Base-by-base conservation (phyloP, 1,140 invertebrate species). In the Drosophila auraria region DNA sequence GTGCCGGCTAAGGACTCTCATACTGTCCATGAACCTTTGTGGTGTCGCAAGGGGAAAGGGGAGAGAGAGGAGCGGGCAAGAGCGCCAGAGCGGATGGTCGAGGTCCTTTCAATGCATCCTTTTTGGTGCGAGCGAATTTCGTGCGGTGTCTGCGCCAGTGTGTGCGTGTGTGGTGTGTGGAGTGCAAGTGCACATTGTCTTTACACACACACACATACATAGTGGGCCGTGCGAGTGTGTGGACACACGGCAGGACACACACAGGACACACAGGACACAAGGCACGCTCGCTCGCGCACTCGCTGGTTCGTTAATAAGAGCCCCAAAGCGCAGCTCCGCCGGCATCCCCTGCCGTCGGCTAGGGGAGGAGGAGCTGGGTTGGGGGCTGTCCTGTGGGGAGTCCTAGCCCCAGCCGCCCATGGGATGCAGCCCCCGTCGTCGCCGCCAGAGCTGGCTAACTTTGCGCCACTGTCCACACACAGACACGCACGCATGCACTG, bases 11-110 rank as follows among this genome's bases (percentile, higher is more conserved):
- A 90, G 86, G 86, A 91, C 87, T 82, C 86, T 90, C 86, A 90
- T 90, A 82, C 87, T 90, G 86, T 90, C 86, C 86, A 87, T 90
- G 86, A 90, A 86, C 86, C 86, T 90, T 90, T 87, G 83, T 89
- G 77, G 83, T 84, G 79, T 44, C 23, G 47, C 17, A 44, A 12
- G 0, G 45, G 27, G 50, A n/a, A 14, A 9, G 23, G 14, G 9
- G 27, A 17, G 7, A 0, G 9, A 25, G 20, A 8, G 17, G 20
- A n/a, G 59, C 30, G 6, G 12, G 25, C 3, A n/a, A 11, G 40
- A 23, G 40, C n/a, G 40, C 17, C 57, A 68, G 57, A 60, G 80
- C 59, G 65, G 36, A 49, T 44, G 57, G 71, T 61, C 61, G 63
- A 80, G 68, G 60, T 75, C 78, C 83, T 86, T 83, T 87, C 83